phyloP scores from a whole-genome alignment of 2,113 vertebrate species.

The Hyaena hyaena region DNA sequence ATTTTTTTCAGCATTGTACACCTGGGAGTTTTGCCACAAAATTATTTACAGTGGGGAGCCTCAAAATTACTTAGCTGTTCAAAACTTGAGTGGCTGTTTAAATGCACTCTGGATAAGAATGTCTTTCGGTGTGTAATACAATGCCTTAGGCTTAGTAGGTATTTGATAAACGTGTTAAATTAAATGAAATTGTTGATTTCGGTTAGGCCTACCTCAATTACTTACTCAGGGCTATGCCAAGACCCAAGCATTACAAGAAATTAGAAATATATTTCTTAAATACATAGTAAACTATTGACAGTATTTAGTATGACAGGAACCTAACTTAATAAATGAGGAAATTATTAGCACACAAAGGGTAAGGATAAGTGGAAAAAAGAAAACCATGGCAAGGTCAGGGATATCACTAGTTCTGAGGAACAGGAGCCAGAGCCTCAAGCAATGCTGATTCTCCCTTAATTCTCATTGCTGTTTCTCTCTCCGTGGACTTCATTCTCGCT shows the following conservation, averaged over 20 bases:
- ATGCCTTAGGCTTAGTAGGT: not conserved
- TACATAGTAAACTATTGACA: not conserved
- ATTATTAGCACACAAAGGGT: not conserved
- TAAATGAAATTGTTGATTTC: conserved; percentile 54
- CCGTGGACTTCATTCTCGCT: not conserved
- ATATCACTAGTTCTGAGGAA: not conserved
- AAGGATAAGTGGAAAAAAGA: not conserved
- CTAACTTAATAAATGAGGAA: conserved; percentile 33
- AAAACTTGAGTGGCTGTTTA: conserved; percentile 47
- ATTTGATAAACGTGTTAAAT: conserved; percentile 36
- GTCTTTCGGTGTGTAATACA: conserved; percentile 19
- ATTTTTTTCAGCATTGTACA: conserved; percentile 53
- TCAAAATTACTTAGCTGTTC: conserved; percentile 56
- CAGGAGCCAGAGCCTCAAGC: not conserved
- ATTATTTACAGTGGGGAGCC: conserved; percentile 69
- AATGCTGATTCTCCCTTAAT: not conserved
- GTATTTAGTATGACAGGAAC: not conserved
- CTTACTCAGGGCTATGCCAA: conserved; percentile 5
- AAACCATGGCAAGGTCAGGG: not conserved
- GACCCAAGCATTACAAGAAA: conserved; percentile 16
- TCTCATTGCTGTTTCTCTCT: not conserved
- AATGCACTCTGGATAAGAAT: conserved; percentile 29
- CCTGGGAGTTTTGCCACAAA: conserved; percentile 64
- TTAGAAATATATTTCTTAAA: conserved; percentile 51
- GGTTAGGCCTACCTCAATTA: not conserved